Conservation (phyloP, 2,888 invertebrate species). For the Aspidiotus destructor region DNA sequence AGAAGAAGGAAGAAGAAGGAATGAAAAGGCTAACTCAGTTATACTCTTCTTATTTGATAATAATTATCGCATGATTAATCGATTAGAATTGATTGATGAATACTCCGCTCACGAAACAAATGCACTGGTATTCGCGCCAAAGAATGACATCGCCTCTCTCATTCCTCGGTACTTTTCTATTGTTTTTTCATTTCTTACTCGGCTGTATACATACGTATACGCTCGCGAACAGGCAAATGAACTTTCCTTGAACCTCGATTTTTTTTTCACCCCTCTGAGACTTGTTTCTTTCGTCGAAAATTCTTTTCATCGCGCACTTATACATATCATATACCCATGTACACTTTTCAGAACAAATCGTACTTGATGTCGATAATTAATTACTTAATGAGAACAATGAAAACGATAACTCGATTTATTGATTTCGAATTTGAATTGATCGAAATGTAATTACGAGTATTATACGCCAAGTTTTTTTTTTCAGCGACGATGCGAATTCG, state of each 20-base stretch:
- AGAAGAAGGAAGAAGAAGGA: constrained; percentile 6
- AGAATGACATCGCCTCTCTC: constrained; percentile 14
- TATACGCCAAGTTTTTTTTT: too few relatives aligned
- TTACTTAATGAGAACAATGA: constrained; percentile 13
- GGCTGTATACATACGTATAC: not conserved
- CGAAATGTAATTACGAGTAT: too few relatives aligned
- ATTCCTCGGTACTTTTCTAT: not conserved
- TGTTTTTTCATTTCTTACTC: not conserved
- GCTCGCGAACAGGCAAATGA: constrained; percentile 5
- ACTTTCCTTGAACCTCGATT: constrained; percentile 3
- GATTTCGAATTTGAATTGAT: not conserved
- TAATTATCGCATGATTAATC: constrained; percentile 32
- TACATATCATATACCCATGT: not conserved
- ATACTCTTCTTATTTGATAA: constrained; percentile 13
- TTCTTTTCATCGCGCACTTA: constrained; percentile 5
- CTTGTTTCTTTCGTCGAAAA: not conserved
- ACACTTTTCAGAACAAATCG: not conserved
- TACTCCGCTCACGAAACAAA: constrained; percentile 11
- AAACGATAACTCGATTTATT: not conserved
- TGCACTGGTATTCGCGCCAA: constrained; percentile 15
- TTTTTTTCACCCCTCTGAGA: not conserved
- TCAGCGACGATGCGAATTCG: too few relatives aligned
- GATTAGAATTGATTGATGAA: constrained; percentile 30
- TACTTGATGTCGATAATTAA: constrained; percentile 11
- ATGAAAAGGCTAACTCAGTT: not conserved